A percentile compares a stretch with the other conserved stretches of the same genome.
Evolutionary conservation across 2,113 vertebrate species (phyloP).

Genomic region (Zapus hudsonius): DNA sequence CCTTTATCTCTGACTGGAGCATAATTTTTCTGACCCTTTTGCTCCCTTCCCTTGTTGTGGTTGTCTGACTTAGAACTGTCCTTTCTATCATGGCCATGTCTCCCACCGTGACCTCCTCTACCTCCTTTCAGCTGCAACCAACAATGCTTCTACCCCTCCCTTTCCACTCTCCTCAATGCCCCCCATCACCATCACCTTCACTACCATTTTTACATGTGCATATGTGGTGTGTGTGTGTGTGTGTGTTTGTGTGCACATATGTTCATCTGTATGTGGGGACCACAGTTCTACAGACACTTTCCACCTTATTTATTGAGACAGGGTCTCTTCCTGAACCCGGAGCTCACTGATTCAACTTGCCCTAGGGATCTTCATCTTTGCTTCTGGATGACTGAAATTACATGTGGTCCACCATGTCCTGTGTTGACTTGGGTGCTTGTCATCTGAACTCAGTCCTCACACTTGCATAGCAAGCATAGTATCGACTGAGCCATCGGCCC

Average conservation of each 20-base stretch:
- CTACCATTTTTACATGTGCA: too few species aligned
- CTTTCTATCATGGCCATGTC: neutral
- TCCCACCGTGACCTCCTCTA: neutral
- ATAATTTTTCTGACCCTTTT: neutral
- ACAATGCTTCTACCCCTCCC: neutral
- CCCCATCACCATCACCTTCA: neutral
- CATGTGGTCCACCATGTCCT: too few species aligned
- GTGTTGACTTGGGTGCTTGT: too few species aligned
- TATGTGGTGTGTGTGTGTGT: too few species aligned
- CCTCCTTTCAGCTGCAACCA: neutral
- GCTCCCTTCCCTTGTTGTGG: neutral
- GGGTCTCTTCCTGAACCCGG: too few species aligned
- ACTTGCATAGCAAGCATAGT: neutral
- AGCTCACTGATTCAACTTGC: too few species aligned
- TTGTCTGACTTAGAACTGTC: neutral
- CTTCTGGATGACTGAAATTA: too few species aligned
- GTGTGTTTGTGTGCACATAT: too few species aligned
- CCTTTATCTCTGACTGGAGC: neutral
- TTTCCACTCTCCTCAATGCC: fast-evolving
- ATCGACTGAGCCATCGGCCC: neutral
- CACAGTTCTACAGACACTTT: neutral
- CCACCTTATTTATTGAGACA: too few species aligned
- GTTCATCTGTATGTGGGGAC: too few species aligned
- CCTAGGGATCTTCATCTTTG: too few species aligned
- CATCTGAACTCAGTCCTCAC: neutral